Conservation (phyloP, 2,113 vertebrate species). For the Crypturellus undulatus region DNA sequence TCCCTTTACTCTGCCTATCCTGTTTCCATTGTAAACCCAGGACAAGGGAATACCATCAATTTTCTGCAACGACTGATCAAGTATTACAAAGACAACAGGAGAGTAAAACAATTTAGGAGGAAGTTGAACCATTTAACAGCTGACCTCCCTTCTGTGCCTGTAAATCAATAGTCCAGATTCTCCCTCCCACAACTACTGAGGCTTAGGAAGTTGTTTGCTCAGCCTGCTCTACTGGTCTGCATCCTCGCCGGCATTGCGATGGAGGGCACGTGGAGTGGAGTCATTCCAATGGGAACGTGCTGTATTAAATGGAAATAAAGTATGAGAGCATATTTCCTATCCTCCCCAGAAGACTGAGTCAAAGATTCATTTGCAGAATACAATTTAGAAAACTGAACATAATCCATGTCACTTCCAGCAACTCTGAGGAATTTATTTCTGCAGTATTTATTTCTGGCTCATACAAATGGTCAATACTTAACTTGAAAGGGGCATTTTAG, state of each 20-base stretch:
- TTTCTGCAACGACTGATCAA: neutral
- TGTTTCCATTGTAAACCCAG: neutral
- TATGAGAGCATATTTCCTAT: neutral
- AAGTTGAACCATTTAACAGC: neutral
- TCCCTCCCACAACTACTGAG: neutral
- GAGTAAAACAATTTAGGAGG: slow-evolving; percentile 8
- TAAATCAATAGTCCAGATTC: neutral
- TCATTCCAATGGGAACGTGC: neutral
- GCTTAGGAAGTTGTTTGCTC: neutral
- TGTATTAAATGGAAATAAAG: slow-evolving; percentile 15
- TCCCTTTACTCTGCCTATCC: neutral
- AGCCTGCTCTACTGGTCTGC: neutral
- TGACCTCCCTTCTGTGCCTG: neutral
- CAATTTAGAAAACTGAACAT: neutral
- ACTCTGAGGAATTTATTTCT: neutral
- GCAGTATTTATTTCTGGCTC: neutral
- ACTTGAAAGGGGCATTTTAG: neutral
- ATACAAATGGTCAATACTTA: neutral
- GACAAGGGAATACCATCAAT: neutral
- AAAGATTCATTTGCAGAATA: neutral
- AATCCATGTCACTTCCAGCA: neutral
- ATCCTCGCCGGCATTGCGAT: neutral
- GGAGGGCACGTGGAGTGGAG: rapidly evolving
- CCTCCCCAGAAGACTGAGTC: neutral
- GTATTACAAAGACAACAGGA: neutral